Evolutionary conservation across 2,888 invertebrate genomes (phyloP), one percentile per base, ranked within the genome.

Genomic region (Parnassius apollo): DNA sequence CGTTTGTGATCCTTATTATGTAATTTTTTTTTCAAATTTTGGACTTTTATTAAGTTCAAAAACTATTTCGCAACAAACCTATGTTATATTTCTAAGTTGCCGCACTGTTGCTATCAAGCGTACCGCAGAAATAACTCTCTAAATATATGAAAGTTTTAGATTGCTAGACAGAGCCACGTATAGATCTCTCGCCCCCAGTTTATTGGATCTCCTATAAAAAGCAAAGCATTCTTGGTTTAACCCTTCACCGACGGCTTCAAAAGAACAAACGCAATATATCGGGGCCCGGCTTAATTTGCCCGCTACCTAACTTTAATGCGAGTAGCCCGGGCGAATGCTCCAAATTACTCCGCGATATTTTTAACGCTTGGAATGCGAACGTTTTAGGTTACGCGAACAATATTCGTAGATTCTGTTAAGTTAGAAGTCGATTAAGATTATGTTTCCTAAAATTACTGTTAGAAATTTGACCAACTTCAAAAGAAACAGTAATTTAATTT

Each of bases 221-320:
- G 86, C 89, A 87, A 89, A 88, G 91, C 91, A 92, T 92, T 92
- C 92, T 92, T 92, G 89, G 87, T 88, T 87, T 86, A 92, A 92
- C 92, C 92, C 92, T 92, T 92, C 85, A 86, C 80, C 80, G 83
- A 75, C 79, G 80, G 88, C 89, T 84, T 91, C 90, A 91, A 91
- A 91, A 91, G 91, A 91, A 91, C 91, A 91, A 91, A 91, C 88
- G 89, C 90, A 91, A 91, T 91, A 91, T 91, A 90, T 90, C 80
- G 88, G 85, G 86, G 89, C 77, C 81, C 78, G 84, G 89, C 89
- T 88, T 89, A 88, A 91, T 91, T 91, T 89, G 87, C 82, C 76
- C 82, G 82, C 82, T 83, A 81, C 85, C 83, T 81, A 88, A 88
- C 86, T 87, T 86, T 85, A 86, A 88, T 85, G 83, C 83, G 85